Evolutionary conservation across 2,888 invertebrate species (phyloP).

Genomic region (Marasmarcha lunaedactyla): DNA sequence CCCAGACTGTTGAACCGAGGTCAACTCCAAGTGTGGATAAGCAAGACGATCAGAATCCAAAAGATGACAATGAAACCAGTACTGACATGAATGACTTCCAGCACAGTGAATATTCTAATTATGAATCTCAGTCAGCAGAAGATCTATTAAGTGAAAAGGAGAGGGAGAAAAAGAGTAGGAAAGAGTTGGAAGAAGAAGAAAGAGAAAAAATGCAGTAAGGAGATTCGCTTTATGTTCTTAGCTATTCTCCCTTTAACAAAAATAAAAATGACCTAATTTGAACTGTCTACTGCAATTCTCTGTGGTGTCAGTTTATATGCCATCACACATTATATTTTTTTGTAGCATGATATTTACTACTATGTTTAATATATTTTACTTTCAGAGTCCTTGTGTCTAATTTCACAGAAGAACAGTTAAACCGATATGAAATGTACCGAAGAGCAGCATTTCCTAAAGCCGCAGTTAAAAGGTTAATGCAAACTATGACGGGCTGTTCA

Average conservation of each 20-base stretch:
- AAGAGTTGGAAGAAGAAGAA: conserved; percentile 93
- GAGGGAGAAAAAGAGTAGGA: conserved; percentile 80
- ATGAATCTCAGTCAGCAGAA: conserved; percentile 46
- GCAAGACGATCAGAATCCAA: conserved; percentile 20
- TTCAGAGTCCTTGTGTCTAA: conserved; percentile 95
- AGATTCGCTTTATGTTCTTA: conserved; percentile 4
- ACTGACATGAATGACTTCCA: conserved; percentile 39
- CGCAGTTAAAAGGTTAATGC: conserved; percentile 96
- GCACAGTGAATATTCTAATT: conserved; percentile 33
- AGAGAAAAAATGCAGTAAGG: conserved; percentile 96
- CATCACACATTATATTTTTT: background rate
- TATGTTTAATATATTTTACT: conserved; percentile 16
- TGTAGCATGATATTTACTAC: background rate
- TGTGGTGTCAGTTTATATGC: no score
- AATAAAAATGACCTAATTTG: background rate
- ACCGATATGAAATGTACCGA: conserved; percentile 98
- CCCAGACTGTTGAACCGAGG: conserved; percentile 26
- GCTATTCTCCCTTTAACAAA: conserved; percentile 1
- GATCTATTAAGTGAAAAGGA: conserved; percentile 67
- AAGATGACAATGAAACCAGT: conserved; percentile 26
- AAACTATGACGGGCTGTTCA: conserved; percentile 96
- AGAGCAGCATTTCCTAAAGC: conserved; percentile 98
- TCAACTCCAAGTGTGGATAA: conserved; percentile 26
- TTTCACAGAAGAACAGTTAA: conserved; percentile 97
- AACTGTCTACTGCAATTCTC: no score